Conservation (phyloP, 1,140 invertebrate genomes). For the Euura lappo region DNA sequence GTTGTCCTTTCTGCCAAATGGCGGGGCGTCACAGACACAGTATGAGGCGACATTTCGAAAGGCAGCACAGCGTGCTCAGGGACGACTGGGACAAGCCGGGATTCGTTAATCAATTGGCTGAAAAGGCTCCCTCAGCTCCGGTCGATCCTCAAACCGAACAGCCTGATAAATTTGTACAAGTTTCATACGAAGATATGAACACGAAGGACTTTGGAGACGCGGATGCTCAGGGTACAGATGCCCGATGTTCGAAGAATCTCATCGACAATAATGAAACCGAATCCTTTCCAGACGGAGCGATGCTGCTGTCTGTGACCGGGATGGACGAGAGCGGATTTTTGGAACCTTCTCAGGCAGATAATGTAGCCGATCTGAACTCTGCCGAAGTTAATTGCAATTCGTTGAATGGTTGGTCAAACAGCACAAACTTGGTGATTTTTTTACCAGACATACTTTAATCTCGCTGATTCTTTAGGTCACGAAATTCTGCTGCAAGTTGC, state of each 20-base stretch:
- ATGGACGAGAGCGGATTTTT: constrained; percentile 13
- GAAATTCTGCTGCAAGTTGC: constrained; percentile 15
- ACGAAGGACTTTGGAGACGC: neutral
- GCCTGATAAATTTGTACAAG: constrained; percentile 1
- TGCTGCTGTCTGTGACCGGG: constrained; percentile 11
- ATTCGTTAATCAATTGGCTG: constrained; percentile 29
- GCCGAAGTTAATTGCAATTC: neutral
- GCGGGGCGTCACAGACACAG: constrained; percentile 50
- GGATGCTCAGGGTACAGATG: neutral
- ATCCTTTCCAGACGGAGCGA: neutral
- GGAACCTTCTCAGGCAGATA: neutral
- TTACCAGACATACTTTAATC: too few species aligned
- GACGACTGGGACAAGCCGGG: constrained; percentile 36
- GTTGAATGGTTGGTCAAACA: neutral
- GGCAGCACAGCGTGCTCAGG: constrained; percentile 46
- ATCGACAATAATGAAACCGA: too few species aligned
- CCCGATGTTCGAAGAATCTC: too few species aligned
- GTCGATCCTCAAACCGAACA: neutral
- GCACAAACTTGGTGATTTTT: too few species aligned
- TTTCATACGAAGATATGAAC: neutral
- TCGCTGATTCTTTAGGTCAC: neutral
- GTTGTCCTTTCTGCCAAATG: constrained; percentile 55
- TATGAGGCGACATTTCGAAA: constrained; percentile 55
- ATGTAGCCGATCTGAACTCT: neutral
- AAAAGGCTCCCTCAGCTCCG: constrained; percentile 16